Base-by-base conservation (phyloP, 1,140 invertebrate genomes). In the Ladona fulva region DNA sequence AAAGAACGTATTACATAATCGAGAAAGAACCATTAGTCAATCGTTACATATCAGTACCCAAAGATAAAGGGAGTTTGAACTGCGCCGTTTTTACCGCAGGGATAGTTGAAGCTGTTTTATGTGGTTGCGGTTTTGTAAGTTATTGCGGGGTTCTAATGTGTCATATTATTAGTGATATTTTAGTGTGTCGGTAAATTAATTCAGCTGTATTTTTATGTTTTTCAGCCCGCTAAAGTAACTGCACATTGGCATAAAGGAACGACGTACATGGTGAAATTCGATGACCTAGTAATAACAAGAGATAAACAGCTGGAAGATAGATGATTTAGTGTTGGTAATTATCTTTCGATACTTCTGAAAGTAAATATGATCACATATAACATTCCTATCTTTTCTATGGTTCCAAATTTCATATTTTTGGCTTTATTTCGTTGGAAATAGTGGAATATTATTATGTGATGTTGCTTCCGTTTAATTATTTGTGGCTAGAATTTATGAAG, bases 171-270 rank as follows among this genome's bases (percentile, higher is more conserved):
- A n/a, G n/a, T n/a, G n/a, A 37, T 37, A 1, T 37, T 37, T 37
- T 37, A n/a, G 73, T 52, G 16, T 19, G n/a, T 73, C 11, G 25
- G 22, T 59, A 44, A n/a, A 14, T 24, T 8, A 22, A 25, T 22
- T 73, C 24, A 75, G 75, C 14, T 79, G 24, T 44, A 76, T 29
- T 24, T 78, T 74, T 29, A 82, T 85, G 84, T 82, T 81, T 91
- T 92, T 73, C 85, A 98, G 96, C 92, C 95, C 75, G 95, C 94
- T 42, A 98, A 98, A 88, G 96, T 98, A 0, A 95, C 95, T 8
- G 96, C 97, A 1, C 97, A 99, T 85, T 99, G 97, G 96, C 97
- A 99, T 85, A 98, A 99, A 86, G 98, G 97, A 79, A 99, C 97
- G 24, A 98, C 98, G 0, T 99, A 99, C 83, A 97, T 99, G 94